Conservation (phyloP, 2,797 vertebrate genomes). For the Lates japonicus region DNA sequence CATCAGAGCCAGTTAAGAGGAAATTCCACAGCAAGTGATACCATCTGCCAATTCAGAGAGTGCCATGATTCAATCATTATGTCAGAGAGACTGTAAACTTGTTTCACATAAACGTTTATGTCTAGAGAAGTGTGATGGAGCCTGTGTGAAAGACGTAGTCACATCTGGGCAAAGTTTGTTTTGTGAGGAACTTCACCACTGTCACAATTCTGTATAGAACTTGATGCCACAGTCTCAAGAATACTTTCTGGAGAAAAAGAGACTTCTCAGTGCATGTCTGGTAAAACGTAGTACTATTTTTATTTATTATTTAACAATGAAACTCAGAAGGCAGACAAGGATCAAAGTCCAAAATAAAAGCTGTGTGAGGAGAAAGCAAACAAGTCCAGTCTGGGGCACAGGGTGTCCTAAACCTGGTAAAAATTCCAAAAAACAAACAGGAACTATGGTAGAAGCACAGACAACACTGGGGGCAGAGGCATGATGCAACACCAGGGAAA, state of each 20-base stretch:
- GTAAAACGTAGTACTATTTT: no score
- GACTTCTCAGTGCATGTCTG: not conserved
- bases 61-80: slow-evolving; percentile 42
- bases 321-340: no score
- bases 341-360: no score
- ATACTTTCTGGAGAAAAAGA: not conserved
- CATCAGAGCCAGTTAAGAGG: slow-evolving; percentile 56
- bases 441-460: no score
- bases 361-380: no score
- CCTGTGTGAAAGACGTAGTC: slow-evolving; percentile 22
- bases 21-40: slow-evolving; percentile 74
- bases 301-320: no score
- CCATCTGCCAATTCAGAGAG: slow-evolving; percentile 58
- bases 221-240: not conserved
- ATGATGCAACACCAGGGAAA: no score
- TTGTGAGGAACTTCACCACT: slow-evolving; percentile 15
- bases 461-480: no score
- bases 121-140: slow-evolving; percentile 22
- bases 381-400: no score
- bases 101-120: slow-evolving; percentile 33
- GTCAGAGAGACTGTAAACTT: slow-evolving; percentile 22
- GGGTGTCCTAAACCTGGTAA: no score
- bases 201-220: not conserved
- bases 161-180: slow-evolving; percentile 47
- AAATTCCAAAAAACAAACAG: no score